These are phyloP conservation scores for Eulemur macaco DNA, from an alignment of 2,113 vertebrate species.

Conservation along the genomic window DNA sequence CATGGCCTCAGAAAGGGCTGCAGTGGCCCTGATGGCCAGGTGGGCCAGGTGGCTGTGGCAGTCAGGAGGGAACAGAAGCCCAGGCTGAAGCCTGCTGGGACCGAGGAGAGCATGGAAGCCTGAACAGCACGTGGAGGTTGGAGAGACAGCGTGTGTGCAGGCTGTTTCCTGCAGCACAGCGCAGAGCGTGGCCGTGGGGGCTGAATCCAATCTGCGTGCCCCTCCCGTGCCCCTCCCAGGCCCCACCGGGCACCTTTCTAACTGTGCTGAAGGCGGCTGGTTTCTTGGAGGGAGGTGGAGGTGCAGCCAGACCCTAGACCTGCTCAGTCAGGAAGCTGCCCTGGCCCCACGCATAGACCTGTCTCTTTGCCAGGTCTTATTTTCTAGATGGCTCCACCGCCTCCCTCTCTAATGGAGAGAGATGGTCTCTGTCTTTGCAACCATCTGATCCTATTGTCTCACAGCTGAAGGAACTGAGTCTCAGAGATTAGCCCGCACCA, in stretches of 20 bases:
- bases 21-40: not conserved
- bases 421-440: not conserved
- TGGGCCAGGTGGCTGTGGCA: not conserved
- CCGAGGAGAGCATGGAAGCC: not conserved
- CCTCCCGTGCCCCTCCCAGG: not conserved
- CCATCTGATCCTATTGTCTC: not conserved
- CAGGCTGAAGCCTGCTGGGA: not conserved
- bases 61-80: not conserved
- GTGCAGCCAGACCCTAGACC: fast-evolving
- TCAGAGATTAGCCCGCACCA: not conserved
- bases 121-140: not conserved
- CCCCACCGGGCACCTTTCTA: not conserved
- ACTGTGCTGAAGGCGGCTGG: not conserved
- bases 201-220: too few relatives aligned
- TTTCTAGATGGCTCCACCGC: not conserved
- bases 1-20: not conserved
- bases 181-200: fast-evolving
- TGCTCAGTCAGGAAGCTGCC: not conserved
- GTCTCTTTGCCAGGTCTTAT: not conserved
- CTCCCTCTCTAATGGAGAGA: not conserved
- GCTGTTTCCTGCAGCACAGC: not conserved
- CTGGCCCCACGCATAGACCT: fast-evolving
- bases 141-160: fast-evolving
- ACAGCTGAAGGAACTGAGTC: not conserved
- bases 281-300: not conserved